phyloP scores from a whole-genome alignment of 2,113 vertebrate species.

The Myotis davidii region DNA sequence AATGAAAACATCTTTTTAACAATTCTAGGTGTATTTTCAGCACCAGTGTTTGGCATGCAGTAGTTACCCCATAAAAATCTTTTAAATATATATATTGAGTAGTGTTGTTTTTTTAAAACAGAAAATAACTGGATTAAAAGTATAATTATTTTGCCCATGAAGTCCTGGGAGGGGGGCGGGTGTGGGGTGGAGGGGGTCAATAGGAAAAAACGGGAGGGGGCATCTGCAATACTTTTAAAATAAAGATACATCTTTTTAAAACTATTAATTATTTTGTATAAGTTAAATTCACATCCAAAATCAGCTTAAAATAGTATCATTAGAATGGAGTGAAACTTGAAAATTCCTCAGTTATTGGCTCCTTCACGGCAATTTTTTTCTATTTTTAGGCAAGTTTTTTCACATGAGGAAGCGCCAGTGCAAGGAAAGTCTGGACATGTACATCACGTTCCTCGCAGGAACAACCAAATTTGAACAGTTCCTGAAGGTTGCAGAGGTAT shows the following conservation, averaged over 20 bases:
- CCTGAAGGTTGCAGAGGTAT: conserved; percentile 87
- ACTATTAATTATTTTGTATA: not conserved
- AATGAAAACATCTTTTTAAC: too few relatives aligned
- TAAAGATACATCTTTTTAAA: not conserved
- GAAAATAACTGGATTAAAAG: conserved; percentile 19
- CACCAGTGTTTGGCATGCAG: not conserved
- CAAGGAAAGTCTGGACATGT: conserved; percentile 89
- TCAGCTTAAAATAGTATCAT: not conserved
- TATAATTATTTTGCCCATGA: not conserved
- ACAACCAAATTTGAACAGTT: conserved; percentile 86
- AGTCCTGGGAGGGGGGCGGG: too few relatives aligned
- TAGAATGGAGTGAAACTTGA: not conserved
- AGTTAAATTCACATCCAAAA: conserved; percentile 23
- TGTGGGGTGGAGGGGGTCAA: too few relatives aligned
- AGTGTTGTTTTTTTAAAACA: not conserved
- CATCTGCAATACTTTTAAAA: too few relatives aligned
- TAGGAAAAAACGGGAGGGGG: too few relatives aligned
- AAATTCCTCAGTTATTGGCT: not conserved
- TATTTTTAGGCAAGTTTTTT: conserved; percentile 87
- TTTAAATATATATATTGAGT: not conserved
- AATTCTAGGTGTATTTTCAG: not conserved
- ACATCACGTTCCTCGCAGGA: conserved; percentile 87
- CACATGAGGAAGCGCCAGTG: conserved; percentile 89
- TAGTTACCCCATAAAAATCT: not conserved
- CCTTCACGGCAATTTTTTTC: conserved; percentile 48